Percentiles rank a stretch among this genome's conserved stretches.
These are phyloP conservation scores for Drosophila tripunctata DNA, from an alignment of 2,888 invertebrate species.

Conservation along the genomic window DNA sequence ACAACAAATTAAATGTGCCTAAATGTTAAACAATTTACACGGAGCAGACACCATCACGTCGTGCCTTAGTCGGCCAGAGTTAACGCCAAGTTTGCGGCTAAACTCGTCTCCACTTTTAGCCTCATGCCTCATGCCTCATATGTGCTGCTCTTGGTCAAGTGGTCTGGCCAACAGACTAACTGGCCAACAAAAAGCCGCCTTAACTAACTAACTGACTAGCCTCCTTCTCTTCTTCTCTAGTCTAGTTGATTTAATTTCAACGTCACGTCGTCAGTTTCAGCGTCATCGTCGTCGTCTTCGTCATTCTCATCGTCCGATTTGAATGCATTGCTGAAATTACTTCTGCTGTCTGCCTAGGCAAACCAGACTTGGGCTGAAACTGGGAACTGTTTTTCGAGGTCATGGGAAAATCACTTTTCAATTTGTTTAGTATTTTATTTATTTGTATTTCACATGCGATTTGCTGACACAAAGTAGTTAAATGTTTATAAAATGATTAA, in stretches of 20 bases:
- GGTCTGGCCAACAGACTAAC: slow-evolving; percentile 45
- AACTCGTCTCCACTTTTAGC: slow-evolving; percentile 49
- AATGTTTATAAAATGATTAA: background rate
- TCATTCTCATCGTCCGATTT: slow-evolving; percentile 57
- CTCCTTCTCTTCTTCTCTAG: slow-evolving; percentile 57
- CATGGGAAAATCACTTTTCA: slow-evolving; percentile 78
- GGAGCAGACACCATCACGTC: slow-evolving; percentile 25
- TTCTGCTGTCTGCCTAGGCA: slow-evolving; percentile 33
- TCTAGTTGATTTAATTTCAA: slow-evolving; percentile 81
- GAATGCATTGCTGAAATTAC: slow-evolving; percentile 72
- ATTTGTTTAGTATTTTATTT: slow-evolving; percentile 53
- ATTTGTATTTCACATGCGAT: slow-evolving; percentile 61
- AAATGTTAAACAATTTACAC: slow-evolving; percentile 80
- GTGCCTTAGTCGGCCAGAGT: slow-evolving; percentile 64
- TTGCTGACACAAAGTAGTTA: slow-evolving; percentile 4
- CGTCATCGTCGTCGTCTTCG: slow-evolving; percentile 30
- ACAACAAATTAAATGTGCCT: slow-evolving; percentile 72
- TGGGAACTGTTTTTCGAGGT: slow-evolving; percentile 76
- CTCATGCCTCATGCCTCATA: too few species aligned
- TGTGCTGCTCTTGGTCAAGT: slow-evolving; percentile 64
- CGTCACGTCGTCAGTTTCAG: slow-evolving; percentile 69
- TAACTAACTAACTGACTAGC: slow-evolving; percentile 14
- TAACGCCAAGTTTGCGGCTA: slow-evolving; percentile 31
- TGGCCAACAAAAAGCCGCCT: slow-evolving; percentile 16
- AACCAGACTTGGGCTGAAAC: slow-evolving; percentile 36